Percentiles rank a stretch among this genome's conserved stretches.
These are phyloP conservation scores for Anser cygnoides DNA, from an alignment of 2,113 vertebrate species.

Conservation along the genomic window DNA sequence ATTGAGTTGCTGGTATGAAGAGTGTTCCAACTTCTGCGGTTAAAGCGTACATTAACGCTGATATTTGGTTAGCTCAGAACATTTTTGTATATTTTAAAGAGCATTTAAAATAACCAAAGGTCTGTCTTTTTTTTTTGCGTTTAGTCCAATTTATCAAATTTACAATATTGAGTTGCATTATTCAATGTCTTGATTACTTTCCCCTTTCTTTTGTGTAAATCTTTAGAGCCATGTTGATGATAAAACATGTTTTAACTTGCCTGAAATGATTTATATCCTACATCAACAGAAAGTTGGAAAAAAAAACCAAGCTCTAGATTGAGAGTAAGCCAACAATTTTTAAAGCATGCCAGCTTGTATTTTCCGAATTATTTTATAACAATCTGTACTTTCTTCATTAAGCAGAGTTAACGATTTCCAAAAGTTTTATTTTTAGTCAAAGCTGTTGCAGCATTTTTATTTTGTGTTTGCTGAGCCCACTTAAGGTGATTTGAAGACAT, in stretches of 20 bases:
- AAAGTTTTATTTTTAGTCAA: conserved; percentile 28
- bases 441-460: neutral
- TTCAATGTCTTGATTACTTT: neutral
- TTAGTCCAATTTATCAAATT: neutral
- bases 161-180: neutral
- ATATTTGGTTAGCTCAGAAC: neutral
- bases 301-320: neutral
- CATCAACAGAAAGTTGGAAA: conserved; percentile 1
- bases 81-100: neutral
- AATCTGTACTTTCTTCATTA: conserved; percentile 44
- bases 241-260: conserved; percentile 24
- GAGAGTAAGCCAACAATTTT: conserved; percentile 22
- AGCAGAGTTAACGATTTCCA: conserved; percentile 47
- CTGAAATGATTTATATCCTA: neutral
- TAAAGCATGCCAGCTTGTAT: conserved; percentile 9
- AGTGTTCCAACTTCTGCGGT: neutral
- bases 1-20: neutral
- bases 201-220: neutral
- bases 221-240: neutral
- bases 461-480: neutral
- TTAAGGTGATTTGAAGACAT: neutral
- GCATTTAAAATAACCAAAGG: neutral
- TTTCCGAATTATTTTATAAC: conserved; percentile 45
- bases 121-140: neutral
- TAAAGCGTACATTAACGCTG: neutral